Base-by-base conservation (phyloP, 2,113 vertebrate genomes). In the Pantherophis guttatus region DNA sequence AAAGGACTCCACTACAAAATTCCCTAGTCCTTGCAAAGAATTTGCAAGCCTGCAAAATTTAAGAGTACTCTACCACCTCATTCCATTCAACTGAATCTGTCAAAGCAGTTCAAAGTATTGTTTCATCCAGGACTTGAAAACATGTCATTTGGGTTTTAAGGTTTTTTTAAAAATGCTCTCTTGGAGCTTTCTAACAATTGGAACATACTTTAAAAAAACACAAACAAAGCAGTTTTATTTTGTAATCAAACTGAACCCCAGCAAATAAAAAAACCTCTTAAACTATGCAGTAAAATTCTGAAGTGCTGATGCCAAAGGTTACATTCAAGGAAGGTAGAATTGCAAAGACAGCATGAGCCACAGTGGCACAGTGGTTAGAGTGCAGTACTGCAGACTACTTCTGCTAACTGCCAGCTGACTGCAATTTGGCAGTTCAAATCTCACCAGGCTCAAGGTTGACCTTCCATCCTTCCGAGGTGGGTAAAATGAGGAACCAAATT, bases 91-190 rank as follows among this genome's bases (percentile, higher is more conserved):
- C n/a, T 94, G 2, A 53, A 94, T 95, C 90, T 75, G 33, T 92
- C 92, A 93, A 96, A 95, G 95, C 89, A 91, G 29, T 59, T 94
- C 91, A 55, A 91, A 91, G 52, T 94, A 94, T 89, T 86, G 89
- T 52, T 87, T 52, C 94, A 12, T 39, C 21, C 62, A 90, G 39
- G 58, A 92, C 90, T 88, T 91, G 3, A 93, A 87, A 93, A 89
- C 87, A 52, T 91, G 19, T 86, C 90, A 70, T 58, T 90, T 94
- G 89, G 59, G 88, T 75, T 19, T 90, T 88, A 95, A 95, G 90
- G 3, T 94, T 58, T 58, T 89, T 88, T 90, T 88, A 62, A 8
- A 55, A 62, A 48, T 70, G 29, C 50, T 93, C 19, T 87, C 70
- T 94, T 75, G 91, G 75, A 33, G 91, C 12, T 89, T 81, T 94